Evolutionary conservation across 2,888 invertebrate species (phyloP).

Genomic region (Rhagonycha lutea): DNA sequence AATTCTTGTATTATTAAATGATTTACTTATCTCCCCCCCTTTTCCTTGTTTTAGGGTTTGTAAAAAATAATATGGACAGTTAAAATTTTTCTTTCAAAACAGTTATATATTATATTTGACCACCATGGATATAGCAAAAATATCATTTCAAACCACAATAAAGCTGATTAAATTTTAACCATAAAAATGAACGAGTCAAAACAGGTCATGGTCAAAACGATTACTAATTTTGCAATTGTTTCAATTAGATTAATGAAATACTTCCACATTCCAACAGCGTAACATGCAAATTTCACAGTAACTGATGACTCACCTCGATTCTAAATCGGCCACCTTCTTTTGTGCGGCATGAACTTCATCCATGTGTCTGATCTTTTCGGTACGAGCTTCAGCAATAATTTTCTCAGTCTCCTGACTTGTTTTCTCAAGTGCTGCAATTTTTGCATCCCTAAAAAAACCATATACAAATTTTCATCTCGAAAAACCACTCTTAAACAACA

Average conservation of each 20-base stretch:
- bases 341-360: constrained; percentile 86
- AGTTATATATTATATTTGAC: no score
- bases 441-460: constrained; percentile 69
- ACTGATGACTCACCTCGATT: constrained; percentile 67
- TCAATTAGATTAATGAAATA: background rate
- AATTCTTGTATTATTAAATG: no score
- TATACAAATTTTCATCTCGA: background rate
- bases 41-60: no score
- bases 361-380: constrained; percentile 86
- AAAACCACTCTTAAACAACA: constrained; percentile 9
- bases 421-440: constrained; percentile 82
- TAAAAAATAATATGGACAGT: no score
- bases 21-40: no score
- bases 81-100: no score
- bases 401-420: constrained; percentile 83
- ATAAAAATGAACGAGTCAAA: background rate
- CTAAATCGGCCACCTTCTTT: constrained; percentile 83
- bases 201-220: background rate
- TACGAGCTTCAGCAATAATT: constrained; percentile 82
- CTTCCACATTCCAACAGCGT: background rate
- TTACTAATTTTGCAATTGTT: constrained; percentile 4
- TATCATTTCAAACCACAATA: background rate
- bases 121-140: background rate
- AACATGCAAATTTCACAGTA: background rate
- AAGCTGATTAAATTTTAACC: background rate